These are phyloP conservation scores for Steinernema hermaphroditum DNA, from an alignment of 2,888 invertebrate species.

Conservation along the genomic window DNA sequence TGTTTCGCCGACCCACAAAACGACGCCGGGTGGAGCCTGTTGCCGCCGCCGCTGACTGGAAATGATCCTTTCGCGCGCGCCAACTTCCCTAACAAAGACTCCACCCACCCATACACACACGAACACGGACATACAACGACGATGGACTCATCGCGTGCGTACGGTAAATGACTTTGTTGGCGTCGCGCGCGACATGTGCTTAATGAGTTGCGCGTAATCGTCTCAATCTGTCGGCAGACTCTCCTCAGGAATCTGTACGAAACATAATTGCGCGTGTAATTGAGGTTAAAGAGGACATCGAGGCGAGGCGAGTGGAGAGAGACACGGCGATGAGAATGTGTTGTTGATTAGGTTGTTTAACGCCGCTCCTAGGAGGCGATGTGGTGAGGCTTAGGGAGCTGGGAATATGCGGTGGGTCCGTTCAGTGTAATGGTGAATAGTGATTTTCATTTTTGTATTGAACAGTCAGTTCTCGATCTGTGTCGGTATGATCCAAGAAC, in stretches of 20 bases:
- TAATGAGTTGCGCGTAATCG: conserved; percentile 24
- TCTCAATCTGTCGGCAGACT: conserved; percentile 14
- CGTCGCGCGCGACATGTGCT: background rate
- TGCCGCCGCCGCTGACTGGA: background rate
- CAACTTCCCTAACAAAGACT: background rate
- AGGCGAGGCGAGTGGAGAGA: no score
- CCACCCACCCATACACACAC: background rate
- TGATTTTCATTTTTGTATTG: no score
- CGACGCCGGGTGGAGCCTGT: background rate
- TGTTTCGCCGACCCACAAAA: no score
- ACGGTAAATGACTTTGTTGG: conserved; percentile 8
- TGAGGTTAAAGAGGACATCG: background rate
- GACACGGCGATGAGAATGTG: no score
- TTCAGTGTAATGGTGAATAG: no score
- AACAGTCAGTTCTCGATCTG: no score
- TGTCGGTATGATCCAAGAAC: no score
- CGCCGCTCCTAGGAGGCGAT: no score
- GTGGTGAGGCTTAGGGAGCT: no score
- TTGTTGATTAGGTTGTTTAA: no score
- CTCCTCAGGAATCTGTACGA: background rate
- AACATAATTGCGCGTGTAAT: conserved; percentile 11
- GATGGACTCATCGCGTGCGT: background rate
- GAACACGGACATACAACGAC: background rate
- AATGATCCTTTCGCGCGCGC: background rate
- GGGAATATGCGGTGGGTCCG: no score